Evolutionary conservation across 2,113 vertebrate species (phyloP).

Genomic region (Phaetusa simplex): DNA sequence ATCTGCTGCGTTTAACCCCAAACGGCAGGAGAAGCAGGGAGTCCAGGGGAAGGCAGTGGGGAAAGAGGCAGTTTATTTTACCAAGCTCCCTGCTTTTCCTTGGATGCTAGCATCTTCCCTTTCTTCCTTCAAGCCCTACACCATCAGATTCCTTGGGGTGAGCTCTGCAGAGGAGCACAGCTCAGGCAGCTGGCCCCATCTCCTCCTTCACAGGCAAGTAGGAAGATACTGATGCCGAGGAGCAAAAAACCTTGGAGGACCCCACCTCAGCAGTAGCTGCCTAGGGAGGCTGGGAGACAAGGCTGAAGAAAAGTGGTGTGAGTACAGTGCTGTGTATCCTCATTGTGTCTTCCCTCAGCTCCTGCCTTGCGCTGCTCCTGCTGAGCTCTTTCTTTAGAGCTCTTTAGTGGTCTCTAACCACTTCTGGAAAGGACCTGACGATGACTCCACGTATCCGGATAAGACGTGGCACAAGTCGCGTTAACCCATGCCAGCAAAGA

Average conservation of each 20-base stretch:
- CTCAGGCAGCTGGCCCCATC: background rate
- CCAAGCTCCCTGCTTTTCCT: background rate
- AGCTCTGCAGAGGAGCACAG: background rate
- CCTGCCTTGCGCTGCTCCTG: background rate
- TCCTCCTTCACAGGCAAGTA: background rate
- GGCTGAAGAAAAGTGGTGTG: background rate
- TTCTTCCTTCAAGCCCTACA: background rate
- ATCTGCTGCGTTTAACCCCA: background rate
- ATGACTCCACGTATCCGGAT: background rate
- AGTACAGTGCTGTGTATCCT: background rate
- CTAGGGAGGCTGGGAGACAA: background rate
- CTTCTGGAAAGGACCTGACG: background rate
- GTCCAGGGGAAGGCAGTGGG: background rate
- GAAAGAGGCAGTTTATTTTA: background rate
- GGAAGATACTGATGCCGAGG: background rate
- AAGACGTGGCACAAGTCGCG: background rate
- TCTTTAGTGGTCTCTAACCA: background rate
- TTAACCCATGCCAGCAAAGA: no score
- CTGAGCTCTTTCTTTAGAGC: background rate
- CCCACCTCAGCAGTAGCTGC: background rate
- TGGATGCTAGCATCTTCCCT: background rate
- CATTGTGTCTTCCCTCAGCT: background rate
- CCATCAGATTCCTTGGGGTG: no score
- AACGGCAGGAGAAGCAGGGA: background rate
- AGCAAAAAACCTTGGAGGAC: background rate